Evolutionary conservation across 1,140 invertebrate species (phyloP).

Genomic region (Zelostemma sp.): DNA sequence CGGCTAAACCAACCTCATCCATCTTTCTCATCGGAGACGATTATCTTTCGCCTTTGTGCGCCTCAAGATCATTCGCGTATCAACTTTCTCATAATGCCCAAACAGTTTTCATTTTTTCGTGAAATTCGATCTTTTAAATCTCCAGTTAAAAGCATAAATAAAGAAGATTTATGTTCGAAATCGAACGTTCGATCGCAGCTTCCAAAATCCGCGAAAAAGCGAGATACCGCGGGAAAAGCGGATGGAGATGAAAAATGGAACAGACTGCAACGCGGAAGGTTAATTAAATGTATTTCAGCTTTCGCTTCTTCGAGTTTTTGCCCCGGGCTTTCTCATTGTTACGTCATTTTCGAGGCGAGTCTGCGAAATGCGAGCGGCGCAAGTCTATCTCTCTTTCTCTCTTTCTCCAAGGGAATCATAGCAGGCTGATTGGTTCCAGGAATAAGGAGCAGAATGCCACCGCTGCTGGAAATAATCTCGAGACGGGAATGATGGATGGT

Average conservation of each 20-base stretch:
- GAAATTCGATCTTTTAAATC: no score
- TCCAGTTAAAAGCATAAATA: no score
- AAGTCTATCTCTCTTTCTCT: neutral
- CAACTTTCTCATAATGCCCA: constrained; percentile 39
- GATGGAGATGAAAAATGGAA: neutral
- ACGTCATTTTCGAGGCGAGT: constrained; percentile 1
- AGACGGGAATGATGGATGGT: constrained; percentile 21
- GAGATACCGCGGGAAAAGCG: no score
- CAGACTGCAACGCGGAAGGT: neutral
- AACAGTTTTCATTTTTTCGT: no score
- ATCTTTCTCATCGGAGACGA: constrained; percentile 26
- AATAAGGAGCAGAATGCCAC: constrained; percentile 19
- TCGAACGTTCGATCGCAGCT: no score
- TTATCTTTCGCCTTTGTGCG: constrained; percentile 34
- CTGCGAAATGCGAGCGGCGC: constrained; percentile 2
- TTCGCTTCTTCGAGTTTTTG: neutral
- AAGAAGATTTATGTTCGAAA: no score
- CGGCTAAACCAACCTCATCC: constrained; percentile 20
- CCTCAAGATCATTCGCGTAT: constrained; percentile 36
- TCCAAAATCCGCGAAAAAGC: no score
- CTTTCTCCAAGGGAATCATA: constrained; percentile 18
- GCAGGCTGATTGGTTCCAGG: constrained; percentile 19
- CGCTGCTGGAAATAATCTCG: constrained; percentile 29
- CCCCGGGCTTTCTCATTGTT: constrained; percentile 3
- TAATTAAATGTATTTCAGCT: constrained; percentile 6